Percentiles rank a stretch among this genome's conserved stretches.
phyloP scores from a whole-genome alignment of 2,888 invertebrate species.

The Epistrophella euchroma region DNA sequence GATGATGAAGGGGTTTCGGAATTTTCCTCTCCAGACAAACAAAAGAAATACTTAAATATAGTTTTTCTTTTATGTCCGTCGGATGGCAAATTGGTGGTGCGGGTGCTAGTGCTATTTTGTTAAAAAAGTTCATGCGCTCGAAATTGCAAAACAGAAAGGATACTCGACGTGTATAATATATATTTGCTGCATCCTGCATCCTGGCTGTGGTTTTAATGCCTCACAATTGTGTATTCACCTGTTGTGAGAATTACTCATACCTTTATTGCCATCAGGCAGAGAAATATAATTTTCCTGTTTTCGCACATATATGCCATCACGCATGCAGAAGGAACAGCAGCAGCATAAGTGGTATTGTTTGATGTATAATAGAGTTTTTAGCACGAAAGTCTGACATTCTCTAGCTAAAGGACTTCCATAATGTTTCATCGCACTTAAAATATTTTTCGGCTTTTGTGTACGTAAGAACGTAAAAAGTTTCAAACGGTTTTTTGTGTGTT shows the following conservation, averaged over 20 bases:
- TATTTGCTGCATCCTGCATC: conserved; percentile 31
- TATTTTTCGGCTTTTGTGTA: neutral
- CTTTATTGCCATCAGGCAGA: conserved; percentile 18
- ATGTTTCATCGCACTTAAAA: neutral
- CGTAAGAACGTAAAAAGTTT: neutral
- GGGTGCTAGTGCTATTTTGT: conserved; percentile 2
- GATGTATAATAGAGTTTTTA: conserved; percentile 45
- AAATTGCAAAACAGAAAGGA: conserved; percentile 44
- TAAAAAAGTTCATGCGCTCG: conserved; percentile 55
- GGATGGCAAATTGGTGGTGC: conserved; percentile 37
- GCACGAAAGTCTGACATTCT: conserved; percentile 1
- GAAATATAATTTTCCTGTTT: conserved; percentile 46
- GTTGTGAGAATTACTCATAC: conserved; percentile 56
- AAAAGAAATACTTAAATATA: conserved; percentile 46
- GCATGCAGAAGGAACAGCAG: conserved; percentile 3
- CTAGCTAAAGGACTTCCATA: neutral
- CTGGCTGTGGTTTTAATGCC: neutral
- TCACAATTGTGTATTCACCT: conserved; percentile 48
- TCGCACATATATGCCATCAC: conserved; percentile 12
- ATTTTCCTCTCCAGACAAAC: conserved; percentile 48
- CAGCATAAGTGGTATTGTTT: conserved; percentile 41
- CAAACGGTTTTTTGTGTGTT: neutral
- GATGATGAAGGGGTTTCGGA: neutral
- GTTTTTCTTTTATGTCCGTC: conserved; percentile 26
- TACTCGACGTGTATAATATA: neutral